A percentile compares a stretch with the other conserved stretches of the same genome.
These are phyloP conservation scores for Drosophila kohkoa DNA, from an alignment of 1,140 invertebrate species.

Conservation along the genomic window DNA sequence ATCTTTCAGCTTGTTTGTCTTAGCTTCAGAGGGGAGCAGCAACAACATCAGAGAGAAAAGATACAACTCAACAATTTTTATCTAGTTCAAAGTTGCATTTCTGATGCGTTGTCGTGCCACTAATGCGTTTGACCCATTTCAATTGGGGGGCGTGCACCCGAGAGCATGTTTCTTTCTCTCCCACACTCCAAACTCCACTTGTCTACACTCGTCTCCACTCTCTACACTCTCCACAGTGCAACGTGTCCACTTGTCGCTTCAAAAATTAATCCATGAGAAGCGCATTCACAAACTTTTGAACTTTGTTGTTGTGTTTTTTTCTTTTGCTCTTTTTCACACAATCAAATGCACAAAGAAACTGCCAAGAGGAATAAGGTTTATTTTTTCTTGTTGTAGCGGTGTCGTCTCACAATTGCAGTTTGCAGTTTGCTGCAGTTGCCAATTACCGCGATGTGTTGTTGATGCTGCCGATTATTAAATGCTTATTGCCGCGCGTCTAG, in stretches of 20 bases:
- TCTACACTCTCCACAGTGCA: conserved; percentile 1
- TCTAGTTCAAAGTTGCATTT: conserved; percentile 69
- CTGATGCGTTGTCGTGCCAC: conserved; percentile 64
- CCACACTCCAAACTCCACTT: conserved; percentile 49
- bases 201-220: conserved; percentile 42
- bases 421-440: conserved; percentile 53
- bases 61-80: conserved; percentile 14
- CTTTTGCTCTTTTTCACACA: conserved; percentile 70
- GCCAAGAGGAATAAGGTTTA: conserved; percentile 1
- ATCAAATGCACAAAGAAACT: conserved; percentile 71
- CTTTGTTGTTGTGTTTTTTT: conserved; percentile 55
- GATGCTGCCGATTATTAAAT: conserved; percentile 72
- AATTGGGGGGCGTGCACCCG: conserved; percentile 57
- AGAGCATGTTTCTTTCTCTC: conserved; percentile 55
- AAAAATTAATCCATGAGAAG: conserved; percentile 68
- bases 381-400: conserved; percentile 1
- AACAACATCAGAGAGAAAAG: no score
- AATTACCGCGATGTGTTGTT: conserved; percentile 52
- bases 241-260: conserved; percentile 15
- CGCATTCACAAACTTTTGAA: conserved; percentile 74
- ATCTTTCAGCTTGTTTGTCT: conserved; percentile 41
- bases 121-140: conserved; percentile 76
- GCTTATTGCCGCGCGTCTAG: conserved; percentile 55
- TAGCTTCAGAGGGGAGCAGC: background rate
- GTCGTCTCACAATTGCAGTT: conserved; percentile 57